Percentiles rank a stretch among this genome's conserved stretches.
Evolutionary conservation across 2,888 invertebrate genomes (phyloP).

Genomic region (Eupithecia centaureata): DNA sequence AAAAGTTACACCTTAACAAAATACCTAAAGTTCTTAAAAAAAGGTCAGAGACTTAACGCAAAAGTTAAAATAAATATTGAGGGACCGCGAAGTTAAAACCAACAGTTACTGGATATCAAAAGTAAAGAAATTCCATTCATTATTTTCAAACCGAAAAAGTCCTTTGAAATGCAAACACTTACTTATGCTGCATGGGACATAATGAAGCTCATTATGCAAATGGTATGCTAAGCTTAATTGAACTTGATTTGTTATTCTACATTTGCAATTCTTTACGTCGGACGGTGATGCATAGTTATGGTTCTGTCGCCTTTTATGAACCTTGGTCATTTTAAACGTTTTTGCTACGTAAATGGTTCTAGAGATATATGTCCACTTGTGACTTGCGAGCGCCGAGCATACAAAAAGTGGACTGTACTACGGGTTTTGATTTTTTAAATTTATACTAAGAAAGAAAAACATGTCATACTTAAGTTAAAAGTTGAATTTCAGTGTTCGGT

Average conservation of each 20-base stretch:
- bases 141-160: constrained; percentile 8
- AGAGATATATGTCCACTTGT: not conserved
- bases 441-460: too few relatives aligned
- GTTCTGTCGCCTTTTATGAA: constrained; percentile 1
- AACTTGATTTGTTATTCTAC: constrained; percentile 29
- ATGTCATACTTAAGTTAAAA: not conserved
- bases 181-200: constrained; percentile 24
- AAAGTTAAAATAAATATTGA: not conserved
- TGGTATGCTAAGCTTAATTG: constrained; percentile 29
- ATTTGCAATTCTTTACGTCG: constrained; percentile 15
- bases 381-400: not conserved
- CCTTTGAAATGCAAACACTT: constrained; percentile 25
- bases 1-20: too few relatives aligned
- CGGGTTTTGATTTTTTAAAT: too few relatives aligned
- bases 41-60: not conserved
- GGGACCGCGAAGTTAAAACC: not conserved
- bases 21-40: not conserved
- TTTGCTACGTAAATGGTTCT: not conserved
- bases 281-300: constrained; percentile 6
- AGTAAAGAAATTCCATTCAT: not conserved
- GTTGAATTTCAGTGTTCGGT: not conserved
- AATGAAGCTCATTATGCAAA: constrained; percentile 26
- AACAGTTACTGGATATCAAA: not conserved
- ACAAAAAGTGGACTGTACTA: not conserved
- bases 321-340: not conserved